Percentiles rank a stretch among this genome's conserved stretches.
Evolutionary conservation across 2,888 invertebrate genomes (phyloP).

Genomic region (Ferrisia virgata): DNA sequence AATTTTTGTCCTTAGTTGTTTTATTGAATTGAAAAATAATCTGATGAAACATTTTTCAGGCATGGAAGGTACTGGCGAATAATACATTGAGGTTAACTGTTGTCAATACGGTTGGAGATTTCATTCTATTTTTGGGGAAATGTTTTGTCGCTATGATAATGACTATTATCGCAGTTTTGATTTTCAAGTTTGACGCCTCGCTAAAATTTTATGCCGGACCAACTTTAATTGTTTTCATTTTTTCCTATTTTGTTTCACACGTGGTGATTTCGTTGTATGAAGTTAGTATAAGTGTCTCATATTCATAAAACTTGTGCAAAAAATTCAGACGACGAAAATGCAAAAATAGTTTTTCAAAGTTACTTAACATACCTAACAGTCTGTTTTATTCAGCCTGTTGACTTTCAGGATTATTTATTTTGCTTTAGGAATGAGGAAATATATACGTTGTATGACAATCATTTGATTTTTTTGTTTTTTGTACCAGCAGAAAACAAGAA

Average conservation of each 20-base stretch:
- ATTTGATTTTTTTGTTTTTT: no score
- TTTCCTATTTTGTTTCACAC: slow-evolving; percentile 88
- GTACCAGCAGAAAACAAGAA: no score
- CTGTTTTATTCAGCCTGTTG: no score
- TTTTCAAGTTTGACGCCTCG: slow-evolving; percentile 69
- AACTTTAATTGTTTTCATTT: slow-evolving; percentile 77
- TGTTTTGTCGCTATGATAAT: slow-evolving; percentile 78
- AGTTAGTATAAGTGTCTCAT: slow-evolving; percentile 58
- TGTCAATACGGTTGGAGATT: slow-evolving; percentile 89
- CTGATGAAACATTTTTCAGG: no score
- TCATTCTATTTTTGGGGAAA: slow-evolving; percentile 85
- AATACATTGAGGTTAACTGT: slow-evolving; percentile 86
- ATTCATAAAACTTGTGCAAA: background rate
- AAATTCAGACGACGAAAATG: no score
- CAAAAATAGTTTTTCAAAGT: no score
- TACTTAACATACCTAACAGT: no score
- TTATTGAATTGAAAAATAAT: no score
- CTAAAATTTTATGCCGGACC: slow-evolving; percentile 83
- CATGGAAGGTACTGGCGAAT: slow-evolving; percentile 77
- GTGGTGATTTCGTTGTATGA: slow-evolving; percentile 90
- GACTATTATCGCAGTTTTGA: slow-evolving; percentile 71
- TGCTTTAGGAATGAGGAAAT: no score
- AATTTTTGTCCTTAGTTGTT: no score
- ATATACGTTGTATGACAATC: no score
- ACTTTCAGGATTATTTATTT: no score